Base-by-base conservation (phyloP, 2,888 invertebrate species). In the Listrodromus nycthemerus region DNA sequence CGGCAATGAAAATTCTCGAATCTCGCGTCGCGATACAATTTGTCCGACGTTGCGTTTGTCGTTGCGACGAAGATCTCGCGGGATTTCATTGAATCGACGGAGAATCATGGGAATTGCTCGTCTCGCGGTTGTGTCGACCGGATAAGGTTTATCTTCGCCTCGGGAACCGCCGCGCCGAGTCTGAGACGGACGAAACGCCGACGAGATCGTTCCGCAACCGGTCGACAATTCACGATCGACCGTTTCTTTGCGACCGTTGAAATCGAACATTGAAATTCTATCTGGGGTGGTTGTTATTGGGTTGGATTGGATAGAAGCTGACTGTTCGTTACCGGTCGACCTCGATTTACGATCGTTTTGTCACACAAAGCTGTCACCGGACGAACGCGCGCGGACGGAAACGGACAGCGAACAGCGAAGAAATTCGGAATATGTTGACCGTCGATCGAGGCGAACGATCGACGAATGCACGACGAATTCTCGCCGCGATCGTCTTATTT, bases 71-170 rank as follows among this genome's bases (percentile, higher is more conserved):
- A 5, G 45, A 4, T 2, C 27, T 67, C 27, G 16, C 24, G 45
- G 45, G 10, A 16, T 24, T n/a, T n/a, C n/a, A n/a, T n/a, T n/a
- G n/a, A n/a, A n/a, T n/a, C n/a, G n/a, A n/a, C n/a, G n/a, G n/a
- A n/a, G n/a, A n/a, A n/a, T n/a, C n/a, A n/a, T n/a, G n/a, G n/a
- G n/a, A n/a, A n/a, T n/a, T n/a, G n/a, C n/a, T n/a, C n/a, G n/a
- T n/a, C n/a, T n/a, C n/a, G n/a, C n/a, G 55, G 10, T 37, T 21
- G 33, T 63, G 63, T 50, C 48, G 63, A n/a, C 73, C 21, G 63
- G 73, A 74, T 74, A 63, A 63, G 48, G 21, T 61, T 30, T 74
- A 63, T 63, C 45, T 48, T 48, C 73, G 63, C 73, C 48, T 63
- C 21, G 63, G 61, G 45, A 63, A 48, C 33, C 2, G 16, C 61